Base-by-base conservation (phyloP, 2,888 invertebrate genomes). In the Himalopsyche tibetana region DNA sequence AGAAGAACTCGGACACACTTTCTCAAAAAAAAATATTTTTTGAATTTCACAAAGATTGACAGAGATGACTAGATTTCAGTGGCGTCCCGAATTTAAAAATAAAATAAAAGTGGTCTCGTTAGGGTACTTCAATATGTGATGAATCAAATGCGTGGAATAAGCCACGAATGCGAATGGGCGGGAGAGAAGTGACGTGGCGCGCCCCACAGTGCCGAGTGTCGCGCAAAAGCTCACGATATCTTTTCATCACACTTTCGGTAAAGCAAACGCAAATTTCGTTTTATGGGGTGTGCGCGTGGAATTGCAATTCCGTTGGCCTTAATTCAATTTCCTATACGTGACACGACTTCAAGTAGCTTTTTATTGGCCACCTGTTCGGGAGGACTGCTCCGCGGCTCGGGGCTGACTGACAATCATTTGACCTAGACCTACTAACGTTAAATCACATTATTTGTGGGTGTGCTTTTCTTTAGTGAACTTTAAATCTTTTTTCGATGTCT, bases 241-340 rank as follows among this genome's bases (percentile, higher is more conserved):
- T 63, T 63, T 63, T 63, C 63, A 63, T 63, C 63, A 63, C 63
- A 63, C 63, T 63, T 63, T n/a, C 63, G 56, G 4, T 56, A 56
- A 56, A 17, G 63, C 63, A 19, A 28, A 63, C 63, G 63, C 63
- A 63, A 63, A 63, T 63, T 63, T 63, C 63, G 63, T 19, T 63
- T 63, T 19, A 63, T 63, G 63, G 63, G 63, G 63, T 63, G 63
- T 63, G 63, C 28, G 63, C 63, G 28, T 63, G 19, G 63, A 63
- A 63, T 63, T 63, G 63, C 63, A 63, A 63, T 63, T 63, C 63
- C 63, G 63, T n/a, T 15, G 63, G 63, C 63, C 63, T 63, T 63
- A 63, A 63, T 63, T 63, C 63, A 63, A 63, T 63, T 19, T 63
- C 63, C 63, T 19, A n/a, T 63, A 28, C 63, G 63, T 63, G 63